Conservation (phyloP, 2,888 invertebrate species). For the Spilosoma lubricipeda region DNA sequence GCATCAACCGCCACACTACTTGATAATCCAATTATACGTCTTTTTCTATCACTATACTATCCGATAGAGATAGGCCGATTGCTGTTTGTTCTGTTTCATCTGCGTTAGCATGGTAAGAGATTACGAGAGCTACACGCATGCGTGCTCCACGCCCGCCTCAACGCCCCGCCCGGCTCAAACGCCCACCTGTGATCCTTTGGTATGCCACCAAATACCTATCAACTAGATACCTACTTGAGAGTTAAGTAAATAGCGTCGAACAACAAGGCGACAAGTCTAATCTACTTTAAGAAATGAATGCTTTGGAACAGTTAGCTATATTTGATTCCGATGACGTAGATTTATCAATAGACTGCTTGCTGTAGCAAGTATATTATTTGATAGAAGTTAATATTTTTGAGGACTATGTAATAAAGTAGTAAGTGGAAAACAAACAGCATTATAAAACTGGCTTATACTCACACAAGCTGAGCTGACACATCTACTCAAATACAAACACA, state of each 20-base stretch:
- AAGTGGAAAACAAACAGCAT: conserved; percentile 60
- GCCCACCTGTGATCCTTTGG: conserved; percentile 81
- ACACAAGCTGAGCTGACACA: conserved; percentile 76
- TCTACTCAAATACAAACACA: conserved; percentile 74
- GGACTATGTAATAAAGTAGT: conserved; percentile 41
- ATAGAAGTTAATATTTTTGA: conserved; percentile 37
- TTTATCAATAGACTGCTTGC: not conserved
- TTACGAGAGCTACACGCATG: conserved; percentile 72
- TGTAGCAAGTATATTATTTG: conserved; percentile 17
- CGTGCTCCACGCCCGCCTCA: conserved; percentile 75
- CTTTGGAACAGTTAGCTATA: not conserved
- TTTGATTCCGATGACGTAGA: conserved; percentile 1
- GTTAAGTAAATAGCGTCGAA: conserved; percentile 5
- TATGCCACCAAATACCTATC: conserved; percentile 67
- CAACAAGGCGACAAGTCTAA: conserved; percentile 2
- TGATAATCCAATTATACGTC: conserved; percentile 66
- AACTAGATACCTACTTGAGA: conserved; percentile 15
- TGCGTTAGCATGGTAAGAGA: conserved; percentile 61
- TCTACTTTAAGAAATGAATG: conserved; percentile 6
- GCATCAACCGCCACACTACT: conserved; percentile 61
- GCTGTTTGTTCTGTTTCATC: conserved; percentile 62
- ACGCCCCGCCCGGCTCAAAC: conserved; percentile 77
- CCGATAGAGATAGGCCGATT: conserved; percentile 73
- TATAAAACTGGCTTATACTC: conserved; percentile 77
- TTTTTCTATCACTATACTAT: conserved; percentile 69